Evolutionary conservation across 2,888 invertebrate species (phyloP).

Genomic region (Neelides folsomi): DNA sequence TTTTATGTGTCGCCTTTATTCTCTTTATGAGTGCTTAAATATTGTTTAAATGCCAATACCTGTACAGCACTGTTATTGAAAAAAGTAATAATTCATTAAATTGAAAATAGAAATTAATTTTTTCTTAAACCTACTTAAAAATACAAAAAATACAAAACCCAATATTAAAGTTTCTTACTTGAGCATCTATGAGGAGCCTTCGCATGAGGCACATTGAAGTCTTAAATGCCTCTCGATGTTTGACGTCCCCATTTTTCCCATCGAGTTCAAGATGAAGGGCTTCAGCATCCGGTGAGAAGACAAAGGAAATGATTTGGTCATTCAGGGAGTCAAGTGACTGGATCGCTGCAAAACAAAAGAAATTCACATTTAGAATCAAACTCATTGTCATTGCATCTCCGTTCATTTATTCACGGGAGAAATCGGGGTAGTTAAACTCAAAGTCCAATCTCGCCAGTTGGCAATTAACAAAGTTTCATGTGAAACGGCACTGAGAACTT

Average conservation of each 20-base stretch:
- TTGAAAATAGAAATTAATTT: too few relatives aligned
- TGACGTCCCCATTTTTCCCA: conserved; percentile 24
- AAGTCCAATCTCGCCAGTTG: too few relatives aligned
- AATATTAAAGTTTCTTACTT: conserved; percentile 46
- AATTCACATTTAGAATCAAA: too few relatives aligned
- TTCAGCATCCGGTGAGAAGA: conserved; percentile 36
- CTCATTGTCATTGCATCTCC: neutral
- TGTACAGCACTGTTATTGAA: too few relatives aligned
- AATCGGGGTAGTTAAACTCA: neutral
- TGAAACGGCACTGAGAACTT: too few relatives aligned
- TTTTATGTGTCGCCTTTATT: too few relatives aligned
- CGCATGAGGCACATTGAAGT: conserved; percentile 50
- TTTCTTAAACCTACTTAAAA: too few relatives aligned
- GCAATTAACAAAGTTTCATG: too few relatives aligned
- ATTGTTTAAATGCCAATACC: too few relatives aligned
- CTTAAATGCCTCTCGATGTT: conserved; percentile 26
- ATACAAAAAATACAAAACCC: too few relatives aligned
- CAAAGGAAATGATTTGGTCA: conserved; percentile 40
- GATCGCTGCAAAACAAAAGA: conserved; percentile 37
- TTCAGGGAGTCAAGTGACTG: conserved; percentile 40
- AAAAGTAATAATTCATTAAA: too few relatives aligned
- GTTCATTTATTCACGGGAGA: neutral
- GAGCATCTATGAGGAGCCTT: conserved; percentile 72
- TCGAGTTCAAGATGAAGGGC: conserved; percentile 16
- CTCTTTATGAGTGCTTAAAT: too few relatives aligned